Base-by-base conservation (phyloP, 2,113 vertebrate species). In the Anolis sagrei region DNA sequence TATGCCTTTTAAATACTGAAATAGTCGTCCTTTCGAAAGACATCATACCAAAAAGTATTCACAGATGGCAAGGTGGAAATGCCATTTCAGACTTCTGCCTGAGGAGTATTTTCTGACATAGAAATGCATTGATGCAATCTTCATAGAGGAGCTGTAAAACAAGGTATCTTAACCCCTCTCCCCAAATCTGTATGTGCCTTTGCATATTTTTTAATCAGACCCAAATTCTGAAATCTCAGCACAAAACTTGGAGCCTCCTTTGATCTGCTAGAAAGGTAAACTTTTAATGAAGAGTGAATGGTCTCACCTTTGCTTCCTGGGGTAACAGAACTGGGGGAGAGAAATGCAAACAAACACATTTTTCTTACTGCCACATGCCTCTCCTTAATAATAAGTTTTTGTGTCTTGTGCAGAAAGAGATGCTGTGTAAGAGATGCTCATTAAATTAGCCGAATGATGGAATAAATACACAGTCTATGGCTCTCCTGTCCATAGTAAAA, bases 361-460 rank as follows among this genome's bases (percentile, higher is more conserved):
- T 98, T 98, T 99, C 98, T 99, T 98, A 97, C 97, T 98, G 98
- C 97, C 97, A 98, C 96, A 97, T 97, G 97, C 97, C 97, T 98
- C 96, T 98, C 97, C 97, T 97, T 99, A 98, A 97, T 98, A 99
- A 99, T 98, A 98, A 97, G 97, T 78, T 98, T 98, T 95, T 97
- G 97, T 97, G 97, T 98, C 97, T 98, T 97, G 97, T 96, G 95
- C 96, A 96, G 96, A 97, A 98, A 98, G 98, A 95, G 97, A 97
- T 97, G 97, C 97, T 94, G 95, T 94, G 96, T 95, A 95, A 97
- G n/a, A n/a, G n/a, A 97, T 97, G 98, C 98, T 99, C 97, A 98
- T 99, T 99, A 99, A 98, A 97, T 98, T 97, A 97, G 97, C 97
- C 98, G 96, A 97, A 97, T 97, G 97, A 97, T 97, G 97, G 97